Percentiles rank a stretch among this genome's conserved stretches.
These are phyloP conservation scores for Eupithecia insigniata DNA, from an alignment of 2,888 invertebrate genomes.

Conservation along the genomic window DNA sequence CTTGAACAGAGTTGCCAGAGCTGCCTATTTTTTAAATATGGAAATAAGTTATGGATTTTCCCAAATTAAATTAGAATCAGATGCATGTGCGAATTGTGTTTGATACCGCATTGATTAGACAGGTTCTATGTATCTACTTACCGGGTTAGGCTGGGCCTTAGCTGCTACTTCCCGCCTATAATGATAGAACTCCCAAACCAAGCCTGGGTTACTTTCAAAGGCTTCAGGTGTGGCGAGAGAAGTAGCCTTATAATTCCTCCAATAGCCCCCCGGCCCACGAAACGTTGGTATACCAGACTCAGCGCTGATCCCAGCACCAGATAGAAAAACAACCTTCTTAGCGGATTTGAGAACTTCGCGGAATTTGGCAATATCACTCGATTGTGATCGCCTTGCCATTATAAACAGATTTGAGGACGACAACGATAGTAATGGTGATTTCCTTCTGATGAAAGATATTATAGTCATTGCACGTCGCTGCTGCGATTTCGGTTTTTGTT, in stretches of 20 bases:
- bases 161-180: slow-evolving; percentile 90
- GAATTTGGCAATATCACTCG: slow-evolving; percentile 80
- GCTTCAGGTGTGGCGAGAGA: slow-evolving; percentile 88
- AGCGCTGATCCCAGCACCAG: slow-evolving; percentile 92
- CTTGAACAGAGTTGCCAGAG: too few species aligned
- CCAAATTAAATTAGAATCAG: background rate
- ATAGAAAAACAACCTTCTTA: slow-evolving; percentile 87
- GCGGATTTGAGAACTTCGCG: slow-evolving; percentile 83
- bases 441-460: background rate
- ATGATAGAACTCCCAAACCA: slow-evolving; percentile 97
- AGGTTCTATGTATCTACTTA: background rate
- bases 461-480: background rate
- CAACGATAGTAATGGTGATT: background rate
- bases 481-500: background rate
- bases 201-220: slow-evolving; percentile 88
- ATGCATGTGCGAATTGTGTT: background rate
- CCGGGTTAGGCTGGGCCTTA: slow-evolving; percentile 9
- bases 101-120: background rate
- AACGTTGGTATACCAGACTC: slow-evolving; percentile 95
- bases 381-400: slow-evolving; percentile 44
- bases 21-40: too few species aligned
- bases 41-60: too few species aligned
- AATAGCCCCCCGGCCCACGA: slow-evolving; percentile 91
- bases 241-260: slow-evolving; percentile 90
- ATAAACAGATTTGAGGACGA: background rate